Conservation (phyloP, 2,797 vertebrate genomes). For the Notamacropus eugenii region DNA sequence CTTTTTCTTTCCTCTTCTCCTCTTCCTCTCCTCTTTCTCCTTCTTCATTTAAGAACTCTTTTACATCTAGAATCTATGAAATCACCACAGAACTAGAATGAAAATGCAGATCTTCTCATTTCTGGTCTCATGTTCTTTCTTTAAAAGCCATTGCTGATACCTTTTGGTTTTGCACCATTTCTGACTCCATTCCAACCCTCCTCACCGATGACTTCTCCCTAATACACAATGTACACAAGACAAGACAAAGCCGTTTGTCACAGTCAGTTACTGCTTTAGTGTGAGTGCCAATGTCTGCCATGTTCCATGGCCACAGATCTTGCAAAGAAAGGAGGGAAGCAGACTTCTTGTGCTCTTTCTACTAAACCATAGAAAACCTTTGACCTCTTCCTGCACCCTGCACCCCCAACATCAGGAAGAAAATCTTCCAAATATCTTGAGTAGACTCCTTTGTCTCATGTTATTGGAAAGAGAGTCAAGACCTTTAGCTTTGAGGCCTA, state of each 20-base stretch:
- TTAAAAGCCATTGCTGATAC: conserved; percentile 41
- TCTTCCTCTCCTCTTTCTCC: not conserved
- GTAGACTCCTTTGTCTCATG: not conserved
- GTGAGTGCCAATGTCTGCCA: not conserved
- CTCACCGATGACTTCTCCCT: not conserved
- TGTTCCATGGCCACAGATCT: not conserved
- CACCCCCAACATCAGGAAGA: not conserved
- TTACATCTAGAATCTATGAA: not conserved
- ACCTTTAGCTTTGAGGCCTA: not conserved
- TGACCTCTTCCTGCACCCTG: not conserved
- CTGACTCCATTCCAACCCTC: not conserved
- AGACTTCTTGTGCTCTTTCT: not conserved
- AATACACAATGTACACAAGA: not conserved
- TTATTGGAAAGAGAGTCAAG: not conserved
- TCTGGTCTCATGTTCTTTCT: not conserved
- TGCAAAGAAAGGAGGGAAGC: not conserved
- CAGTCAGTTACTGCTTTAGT: not conserved
- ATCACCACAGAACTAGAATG: not conserved
- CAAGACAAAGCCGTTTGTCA: not conserved
- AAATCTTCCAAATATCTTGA: not conserved
- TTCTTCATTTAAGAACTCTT: conserved; percentile 32
- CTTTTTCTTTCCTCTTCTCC: no score
- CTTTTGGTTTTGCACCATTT: conserved; percentile 19
- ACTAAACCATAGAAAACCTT: not conserved
- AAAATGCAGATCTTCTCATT: not conserved